phyloP scores from a whole-genome alignment of 2,113 vertebrate genomes.

The Sylvietta virens region DNA sequence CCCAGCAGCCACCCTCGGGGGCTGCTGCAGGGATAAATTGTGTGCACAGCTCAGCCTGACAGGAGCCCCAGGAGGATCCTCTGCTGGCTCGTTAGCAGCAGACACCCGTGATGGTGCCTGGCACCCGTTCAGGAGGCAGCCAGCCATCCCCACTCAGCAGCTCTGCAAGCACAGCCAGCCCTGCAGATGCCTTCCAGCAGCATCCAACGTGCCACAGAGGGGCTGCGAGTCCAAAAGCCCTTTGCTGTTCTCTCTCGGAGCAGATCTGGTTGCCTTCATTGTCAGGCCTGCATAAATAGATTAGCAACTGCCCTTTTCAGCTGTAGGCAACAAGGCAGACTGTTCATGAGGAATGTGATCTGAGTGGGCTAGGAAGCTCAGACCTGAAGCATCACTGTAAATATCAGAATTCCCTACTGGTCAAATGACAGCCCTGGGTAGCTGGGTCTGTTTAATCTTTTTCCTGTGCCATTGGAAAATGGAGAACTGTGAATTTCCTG shows the following conservation, averaged over 20 bases:
- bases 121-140: neutral
- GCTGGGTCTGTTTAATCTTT: neutral
- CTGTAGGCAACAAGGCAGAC: neutral
- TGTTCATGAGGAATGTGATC: neutral
- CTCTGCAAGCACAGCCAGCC: neutral
- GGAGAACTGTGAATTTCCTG: neutral
- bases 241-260: neutral
- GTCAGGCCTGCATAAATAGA: slow-evolving; percentile 5
- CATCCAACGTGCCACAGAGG: neutral
- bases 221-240: neutral
- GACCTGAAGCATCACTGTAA: neutral
- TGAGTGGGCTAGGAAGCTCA: neutral
- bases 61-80: neutral
- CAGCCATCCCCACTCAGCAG: slow-evolving; percentile 12
- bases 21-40: neutral
- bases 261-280: neutral
- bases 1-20: neutral
- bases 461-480: neutral
- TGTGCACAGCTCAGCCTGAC: neutral
- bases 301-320: slow-evolving; percentile 11
- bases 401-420: slow-evolving; percentile 3
- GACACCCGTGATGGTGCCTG: neutral
- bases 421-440: slow-evolving; percentile 7
- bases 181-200: slow-evolving; percentile 9
- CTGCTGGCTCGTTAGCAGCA: neutral